Base-by-base conservation (phyloP, 2,888 invertebrate genomes). In the Nycteola revayana region DNA sequence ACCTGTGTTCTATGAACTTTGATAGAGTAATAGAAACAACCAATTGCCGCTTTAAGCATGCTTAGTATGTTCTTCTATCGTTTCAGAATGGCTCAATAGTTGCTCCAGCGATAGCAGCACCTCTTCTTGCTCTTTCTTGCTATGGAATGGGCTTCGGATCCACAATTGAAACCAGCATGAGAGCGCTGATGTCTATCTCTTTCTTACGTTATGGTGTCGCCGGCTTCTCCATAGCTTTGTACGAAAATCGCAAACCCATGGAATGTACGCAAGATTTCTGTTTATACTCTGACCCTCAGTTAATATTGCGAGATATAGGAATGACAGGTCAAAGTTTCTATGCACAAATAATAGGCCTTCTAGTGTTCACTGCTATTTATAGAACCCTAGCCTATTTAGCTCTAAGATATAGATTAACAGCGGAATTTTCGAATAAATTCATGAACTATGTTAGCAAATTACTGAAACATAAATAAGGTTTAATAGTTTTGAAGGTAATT, bases 181-280 rank as follows among this genome's bases (percentile, higher is more conserved):
- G 69, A 42, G 63, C 82, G 0, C 57, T 92, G 0, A 92, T 92
- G 91, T 79, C 87, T 0, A 60, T 81, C 1, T 91, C 91, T 0
- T 95, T 92, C 66, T 83, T 94, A 9, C 90, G 94, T 30, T 94
- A 92, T 62, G 92, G 93, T 0, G 85, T 94, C 33, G 90, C 92
- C 4, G 94, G 93, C 27, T 91, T 80, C 54, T 84, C 68, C 1
- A 57, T 90, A 1, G 76, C 94, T 0, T 86, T 94, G 37, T 93
- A 92, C 42, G 77, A 90, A 37, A 85, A 92, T 35, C 75, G 94
- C 3, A 80, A 77, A 1, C 66, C 78, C 0, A 79, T 95, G 79
- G 86, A 91, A 4, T 95, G 95, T 58, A 73, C 84, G 0, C 70
- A 81, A n/a, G 84, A 87, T 0, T 87, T 89, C 41, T 88, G 88